Base-by-base conservation (phyloP, 92 coral and sea anemone genomes). In the Palythoa grandis region DNA sequence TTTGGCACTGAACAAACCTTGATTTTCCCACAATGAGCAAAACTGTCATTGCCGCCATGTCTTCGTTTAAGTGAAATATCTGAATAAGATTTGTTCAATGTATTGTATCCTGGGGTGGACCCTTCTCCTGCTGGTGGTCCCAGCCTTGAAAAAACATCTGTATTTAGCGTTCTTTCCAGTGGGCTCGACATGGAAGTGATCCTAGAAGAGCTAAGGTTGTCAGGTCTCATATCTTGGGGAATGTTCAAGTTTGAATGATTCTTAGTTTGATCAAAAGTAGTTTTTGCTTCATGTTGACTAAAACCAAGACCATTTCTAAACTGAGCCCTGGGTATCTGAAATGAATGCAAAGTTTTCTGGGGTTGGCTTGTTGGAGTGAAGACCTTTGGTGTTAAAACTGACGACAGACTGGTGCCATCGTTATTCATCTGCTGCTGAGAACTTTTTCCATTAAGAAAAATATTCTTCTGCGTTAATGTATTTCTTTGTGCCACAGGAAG, bases 11-110 rank as follows among this genome's bases (percentile, higher is more conserved):
- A 20, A 10, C 37, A 74, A 74, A 25, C 38, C 29, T 48, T 52
- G 25, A 74, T 74, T 50, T 74, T 74, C n/a, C 10, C 58, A 74
- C 60, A 23, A 74, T 74, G 78, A 17, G 48, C 78, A 48, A 43
- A 22, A 50, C 17, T 74, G 23, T 50, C 54, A n/a, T 39, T 11
- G 25, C 78, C 29, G 22, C 23, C 3, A 74, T 74, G 11, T 50
- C 47, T 74, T 48, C 78, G 43, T 40, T 72, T 72, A n/a, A 47
- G 43, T 15, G n/a, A 69, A 69, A 40, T 38, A 5, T 16, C 14
- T 3, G 76, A 17, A 38, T 40, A 16, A 38, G 22, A 48, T 50
- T 74, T 53, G 15, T 11, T 74, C 19, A 74, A 4, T 50, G n/a
- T 2, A 8, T 52, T 5, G 53, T 5, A 22, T 23, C 12, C 5